Conservation (phyloP, 2,888 invertebrate genomes). For the Lamellibrachia satsuma region DNA sequence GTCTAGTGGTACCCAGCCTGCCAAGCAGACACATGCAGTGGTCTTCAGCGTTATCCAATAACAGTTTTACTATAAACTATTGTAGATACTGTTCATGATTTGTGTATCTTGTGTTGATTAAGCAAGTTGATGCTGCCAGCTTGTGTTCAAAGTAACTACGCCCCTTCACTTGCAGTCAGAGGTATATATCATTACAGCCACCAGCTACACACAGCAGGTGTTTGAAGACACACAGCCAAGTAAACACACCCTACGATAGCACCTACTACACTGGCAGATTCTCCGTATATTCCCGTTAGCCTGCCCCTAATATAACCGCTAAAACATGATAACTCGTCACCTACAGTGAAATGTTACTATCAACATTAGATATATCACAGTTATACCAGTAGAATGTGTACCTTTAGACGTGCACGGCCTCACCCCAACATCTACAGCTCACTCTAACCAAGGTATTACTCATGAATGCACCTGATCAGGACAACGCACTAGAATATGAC, state of each 20-base stretch:
- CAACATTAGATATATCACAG: not conserved
- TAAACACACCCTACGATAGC: not conserved
- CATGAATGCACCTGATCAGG: not conserved
- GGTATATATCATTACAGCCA: not conserved
- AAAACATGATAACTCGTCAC: no score
- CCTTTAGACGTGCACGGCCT: not conserved
- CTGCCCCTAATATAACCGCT: no score
- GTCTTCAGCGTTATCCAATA: not conserved
- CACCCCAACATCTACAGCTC: not conserved
- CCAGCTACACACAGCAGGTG: not conserved
- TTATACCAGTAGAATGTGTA: not conserved
- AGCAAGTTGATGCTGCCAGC: not conserved
- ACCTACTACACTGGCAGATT: not conserved
- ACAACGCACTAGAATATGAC: not conserved
- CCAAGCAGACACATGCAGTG: no score
- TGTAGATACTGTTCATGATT: not conserved
- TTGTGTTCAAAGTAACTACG: not conserved
- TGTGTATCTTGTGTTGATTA: not conserved
- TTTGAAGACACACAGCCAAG: not conserved
- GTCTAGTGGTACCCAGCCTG: not conserved
- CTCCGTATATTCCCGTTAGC: not conserved
- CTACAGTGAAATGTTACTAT: not conserved
- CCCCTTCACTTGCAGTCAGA: not conserved
- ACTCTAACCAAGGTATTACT: not conserved
- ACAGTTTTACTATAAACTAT: not conserved